A percentile compares a stretch with the other conserved stretches of the same genome.
Conservation (phyloP, 2,888 invertebrate species). For the Rhamphomyia laevipes region DNA sequence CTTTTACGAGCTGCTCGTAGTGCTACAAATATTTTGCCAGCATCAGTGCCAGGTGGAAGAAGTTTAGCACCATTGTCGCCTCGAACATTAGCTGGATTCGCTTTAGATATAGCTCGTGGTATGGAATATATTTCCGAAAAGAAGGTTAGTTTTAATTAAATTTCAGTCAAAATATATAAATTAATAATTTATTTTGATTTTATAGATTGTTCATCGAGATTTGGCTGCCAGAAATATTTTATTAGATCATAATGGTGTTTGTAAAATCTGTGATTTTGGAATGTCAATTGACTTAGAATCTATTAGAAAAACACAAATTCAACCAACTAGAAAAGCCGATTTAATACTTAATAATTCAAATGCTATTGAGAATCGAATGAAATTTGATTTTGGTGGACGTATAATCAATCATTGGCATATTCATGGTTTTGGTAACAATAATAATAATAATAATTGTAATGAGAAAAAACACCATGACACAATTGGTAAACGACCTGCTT, state of each 20-base stretch:
- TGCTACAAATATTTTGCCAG: constrained; percentile 38
- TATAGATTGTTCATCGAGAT: constrained; percentile 74
- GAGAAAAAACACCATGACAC: constrained; percentile 25
- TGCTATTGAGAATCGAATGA: constrained; percentile 22
- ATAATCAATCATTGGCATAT: constrained; percentile 31
- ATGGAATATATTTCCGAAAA: constrained; percentile 75
- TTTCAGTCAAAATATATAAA: neutral
- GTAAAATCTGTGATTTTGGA: constrained; percentile 82
- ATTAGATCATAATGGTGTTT: constrained; percentile 72
- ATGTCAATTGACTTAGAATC: constrained; percentile 58
- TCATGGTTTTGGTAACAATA: constrained; percentile 19
- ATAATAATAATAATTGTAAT: constrained; percentile 12
- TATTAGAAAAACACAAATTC: constrained; percentile 27
- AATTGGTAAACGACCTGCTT: constrained; percentile 32
- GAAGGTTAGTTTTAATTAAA: constrained; percentile 45
- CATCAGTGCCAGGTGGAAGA: constrained; percentile 36
- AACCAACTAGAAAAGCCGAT: constrained; percentile 17
- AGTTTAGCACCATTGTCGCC: constrained; percentile 36
- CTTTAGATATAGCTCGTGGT: constrained; percentile 70
- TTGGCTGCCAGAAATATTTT: constrained; percentile 72
- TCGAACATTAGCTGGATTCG: constrained; percentile 65
- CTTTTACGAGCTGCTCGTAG: constrained; percentile 50
- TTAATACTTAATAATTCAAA: constrained; percentile 25
- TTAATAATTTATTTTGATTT: constrained; percentile 13
- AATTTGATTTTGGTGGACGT: constrained; percentile 32